Evolutionary conservation across 2,797 vertebrate genomes (phyloP), one percentile per base, ranked within the genome.

Genomic region (Esox lucius): DNA sequence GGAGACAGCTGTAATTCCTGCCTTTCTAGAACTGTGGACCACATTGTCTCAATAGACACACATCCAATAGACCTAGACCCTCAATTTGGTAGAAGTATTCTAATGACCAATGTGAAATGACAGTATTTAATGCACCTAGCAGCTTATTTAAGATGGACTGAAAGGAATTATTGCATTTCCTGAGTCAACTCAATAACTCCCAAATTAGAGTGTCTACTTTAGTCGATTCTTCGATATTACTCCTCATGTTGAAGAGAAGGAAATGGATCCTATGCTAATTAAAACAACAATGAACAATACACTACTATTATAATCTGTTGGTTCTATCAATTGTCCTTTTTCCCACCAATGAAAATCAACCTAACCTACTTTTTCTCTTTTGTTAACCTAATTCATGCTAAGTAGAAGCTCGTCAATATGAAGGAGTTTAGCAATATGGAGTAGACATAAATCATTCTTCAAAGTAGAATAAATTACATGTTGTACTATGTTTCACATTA

Each of bases 381-480:
- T 22, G 56, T 28, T 73, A 19, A 73, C 24, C 8, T 72, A 72
- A 72, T 61, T 35, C 22, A 24, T 12, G 31, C 53, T 39, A 33
- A 73, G 46, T 68, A 71, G 48, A 73, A 79, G 76, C 75, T 83
- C 83, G 84, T 83, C 83, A 81, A 71, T 74, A 33, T 80, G 9
- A 49, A 49, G 24, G 73, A 73, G 84, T 78, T 70, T 75, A 73
- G 71, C 79, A 88, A 86, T 86, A 24, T 80, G 80, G 88, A 75
- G 81, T 79, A 84, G 84, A 86, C 78, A 33, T 46, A 28, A 61
- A 26, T 19, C 35, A 31, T 16, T 72, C 75, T 53, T 31, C 28
- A 71, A 56, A 61, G 28, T 72, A 5, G n/a, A 61, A 68, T 68
- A 7, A 33, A 67, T 78, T 79, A 84, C 81, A 83, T 73, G 78